Conservation (phyloP, 64 coral and sea anemone genomes). For the Montipora efflorescens region DNA sequence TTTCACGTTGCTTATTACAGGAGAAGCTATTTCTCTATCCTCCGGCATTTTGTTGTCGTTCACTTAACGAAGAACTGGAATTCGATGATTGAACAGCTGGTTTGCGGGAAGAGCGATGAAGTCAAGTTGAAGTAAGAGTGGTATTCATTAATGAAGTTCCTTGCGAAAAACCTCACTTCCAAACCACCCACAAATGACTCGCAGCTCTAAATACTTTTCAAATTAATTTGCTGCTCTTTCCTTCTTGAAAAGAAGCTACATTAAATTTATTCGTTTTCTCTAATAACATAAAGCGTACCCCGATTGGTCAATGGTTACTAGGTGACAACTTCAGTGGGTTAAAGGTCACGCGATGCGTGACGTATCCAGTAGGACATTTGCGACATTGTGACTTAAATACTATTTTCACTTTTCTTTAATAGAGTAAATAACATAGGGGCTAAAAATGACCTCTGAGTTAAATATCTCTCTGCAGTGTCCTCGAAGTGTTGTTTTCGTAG, state of each 20-base stretch:
- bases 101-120: neutral
- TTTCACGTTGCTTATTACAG: slow-evolving; percentile 62
- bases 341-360: neutral
- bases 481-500: too few species aligned
- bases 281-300: slow-evolving; percentile 6
- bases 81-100: slow-evolving; percentile 23
- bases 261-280: slow-evolving; percentile 25
- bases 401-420: too few species aligned
- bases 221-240: neutral
- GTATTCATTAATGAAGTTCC: neutral
- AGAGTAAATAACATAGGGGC: too few species aligned
- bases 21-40: slow-evolving; percentile 44
- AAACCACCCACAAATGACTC: neutral
- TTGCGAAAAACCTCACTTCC: neutral
- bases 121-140: neutral
- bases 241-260: neutral
- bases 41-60: slow-evolving; percentile 44
- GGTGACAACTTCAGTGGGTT: neutral
- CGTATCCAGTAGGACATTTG: neutral
- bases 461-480: too few species aligned
- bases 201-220: neutral
- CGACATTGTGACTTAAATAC: too few species aligned
- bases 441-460: too few species aligned
- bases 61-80: neutral
- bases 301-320: slow-evolving; percentile 36